phyloP scores from a whole-genome alignment of 2,113 vertebrate genomes.

The Paratilapia polleni region DNA sequence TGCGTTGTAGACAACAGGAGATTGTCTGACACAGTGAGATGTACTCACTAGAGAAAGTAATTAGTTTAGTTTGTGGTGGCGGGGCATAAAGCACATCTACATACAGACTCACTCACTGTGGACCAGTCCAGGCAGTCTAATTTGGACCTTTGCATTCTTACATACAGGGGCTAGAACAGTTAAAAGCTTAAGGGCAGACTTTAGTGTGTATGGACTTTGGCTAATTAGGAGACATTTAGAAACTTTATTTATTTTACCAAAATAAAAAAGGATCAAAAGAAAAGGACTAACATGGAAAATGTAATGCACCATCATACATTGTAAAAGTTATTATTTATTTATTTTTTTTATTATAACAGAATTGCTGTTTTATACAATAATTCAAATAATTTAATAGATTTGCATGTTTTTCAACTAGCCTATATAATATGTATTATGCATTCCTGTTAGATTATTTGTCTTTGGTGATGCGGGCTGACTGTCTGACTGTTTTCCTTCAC shows the following conservation, averaged over 20 bases:
- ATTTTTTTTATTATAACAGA: no score
- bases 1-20: no score
- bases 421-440: background rate
- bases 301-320: no score
- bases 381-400: background rate
- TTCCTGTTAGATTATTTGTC: background rate
- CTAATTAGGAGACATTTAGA: no score
- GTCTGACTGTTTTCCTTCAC: slow-evolving; percentile 15
- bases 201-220: background rate
- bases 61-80: background rate
- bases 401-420: background rate
- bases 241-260: no score
- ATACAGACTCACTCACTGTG: background rate
- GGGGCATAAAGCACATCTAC: no score
- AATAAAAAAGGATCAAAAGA: background rate
- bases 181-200: background rate
- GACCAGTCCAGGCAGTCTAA: background rate
- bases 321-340: no score
- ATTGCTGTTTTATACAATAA: background rate
- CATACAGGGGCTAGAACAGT: background rate
- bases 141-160: background rate
- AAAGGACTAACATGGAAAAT: background rate
- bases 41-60: no score
- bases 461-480: background rate
- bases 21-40: no score